Percentiles rank a stretch among this genome's conserved stretches.
Evolutionary conservation across 2,113 vertebrate genomes (phyloP).

Genomic region (Apodemus speciosus): DNA sequence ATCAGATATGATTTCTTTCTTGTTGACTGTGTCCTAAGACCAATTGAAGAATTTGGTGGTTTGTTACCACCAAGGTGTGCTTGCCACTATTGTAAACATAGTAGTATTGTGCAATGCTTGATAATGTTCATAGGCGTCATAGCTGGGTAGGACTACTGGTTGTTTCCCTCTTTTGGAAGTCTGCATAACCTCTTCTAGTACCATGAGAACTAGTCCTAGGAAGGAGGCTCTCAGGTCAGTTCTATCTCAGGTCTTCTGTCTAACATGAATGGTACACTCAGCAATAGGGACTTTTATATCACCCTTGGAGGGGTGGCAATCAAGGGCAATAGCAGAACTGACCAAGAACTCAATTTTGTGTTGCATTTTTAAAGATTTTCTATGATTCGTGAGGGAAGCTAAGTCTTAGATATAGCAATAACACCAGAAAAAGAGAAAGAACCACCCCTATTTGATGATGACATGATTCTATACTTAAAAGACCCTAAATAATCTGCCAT

Average conservation of each 20-base stretch:
- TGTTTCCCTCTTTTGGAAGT: background rate
- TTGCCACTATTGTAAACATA: too few relatives aligned
- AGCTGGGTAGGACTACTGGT: background rate
- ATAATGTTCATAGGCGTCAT: background rate
- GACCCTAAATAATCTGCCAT: too few relatives aligned
- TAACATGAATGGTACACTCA: background rate
- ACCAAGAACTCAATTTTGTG: too few relatives aligned
- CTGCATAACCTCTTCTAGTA: background rate
- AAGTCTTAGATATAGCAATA: too few relatives aligned
- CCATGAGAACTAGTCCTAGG: background rate
- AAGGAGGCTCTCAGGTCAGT: background rate
- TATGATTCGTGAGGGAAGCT: too few relatives aligned
- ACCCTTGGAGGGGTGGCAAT: background rate
- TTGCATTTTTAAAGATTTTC: too few relatives aligned
- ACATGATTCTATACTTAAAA: too few relatives aligned
- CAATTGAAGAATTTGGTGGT: background rate
- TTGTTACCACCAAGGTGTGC: background rate
- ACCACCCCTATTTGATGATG: too few relatives aligned
- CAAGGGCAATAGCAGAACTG: too few relatives aligned
- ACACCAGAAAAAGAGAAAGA: too few relatives aligned
- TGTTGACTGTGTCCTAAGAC: background rate
- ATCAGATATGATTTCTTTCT: background rate
- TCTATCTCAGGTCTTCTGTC: background rate
- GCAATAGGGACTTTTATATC: background rate
- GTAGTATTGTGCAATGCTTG: background rate